A percentile compares a stretch with the other conserved stretches of the same genome.
phyloP scores from a whole-genome alignment of 2,797 vertebrate genomes.

The Chaetodon trifasciatus region DNA sequence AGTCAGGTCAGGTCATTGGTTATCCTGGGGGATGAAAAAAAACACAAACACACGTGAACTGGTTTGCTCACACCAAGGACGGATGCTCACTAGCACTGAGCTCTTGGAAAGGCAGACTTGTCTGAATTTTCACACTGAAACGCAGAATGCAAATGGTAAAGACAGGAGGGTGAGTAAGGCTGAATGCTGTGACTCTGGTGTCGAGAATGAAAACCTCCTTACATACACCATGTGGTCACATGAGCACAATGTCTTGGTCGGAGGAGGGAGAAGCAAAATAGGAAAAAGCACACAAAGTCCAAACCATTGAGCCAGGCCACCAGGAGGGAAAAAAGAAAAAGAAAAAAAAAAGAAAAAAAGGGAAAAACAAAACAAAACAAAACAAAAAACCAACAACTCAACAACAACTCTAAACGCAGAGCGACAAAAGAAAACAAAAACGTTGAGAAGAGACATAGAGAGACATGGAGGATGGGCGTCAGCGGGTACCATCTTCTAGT shows the following conservation, averaged over 20 bases:
- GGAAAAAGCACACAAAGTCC: conserved; percentile 73
- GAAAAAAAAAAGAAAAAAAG: conserved; percentile 29
- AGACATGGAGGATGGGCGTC: conserved; percentile 54
- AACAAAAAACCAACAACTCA: conserved; percentile 23
- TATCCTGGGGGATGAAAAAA: conserved; percentile 1
- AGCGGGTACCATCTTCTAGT: conserved; percentile 87
- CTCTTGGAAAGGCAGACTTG: conserved; percentile 12
- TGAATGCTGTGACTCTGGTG: conserved; percentile 16
- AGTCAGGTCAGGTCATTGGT: conserved; percentile 6
- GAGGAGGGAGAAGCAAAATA: conserved; percentile 6
- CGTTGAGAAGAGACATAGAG: conserved; percentile 60
- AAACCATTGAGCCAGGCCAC: conserved; percentile 88
- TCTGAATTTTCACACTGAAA: conserved; percentile 15
- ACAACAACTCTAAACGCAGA: conserved; percentile 65
- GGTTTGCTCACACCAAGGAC: conserved; percentile 58
- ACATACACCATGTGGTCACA: conserved; percentile 38
- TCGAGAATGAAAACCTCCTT: conserved; percentile 19
- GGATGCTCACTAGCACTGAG: conserved; percentile 59
- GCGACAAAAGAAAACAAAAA: conserved; percentile 71
- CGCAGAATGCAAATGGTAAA: conserved; percentile 1
- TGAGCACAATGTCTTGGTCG: conserved; percentile 54
- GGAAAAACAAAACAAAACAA: conserved; percentile 32
- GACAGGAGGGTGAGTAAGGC: conserved; percentile 1
- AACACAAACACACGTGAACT: conserved; percentile 38
- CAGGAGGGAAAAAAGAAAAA: conserved; percentile 42